phyloP scores from a whole-genome alignment of 1,140 invertebrate genomes.

The Lucilia cuprina region DNA sequence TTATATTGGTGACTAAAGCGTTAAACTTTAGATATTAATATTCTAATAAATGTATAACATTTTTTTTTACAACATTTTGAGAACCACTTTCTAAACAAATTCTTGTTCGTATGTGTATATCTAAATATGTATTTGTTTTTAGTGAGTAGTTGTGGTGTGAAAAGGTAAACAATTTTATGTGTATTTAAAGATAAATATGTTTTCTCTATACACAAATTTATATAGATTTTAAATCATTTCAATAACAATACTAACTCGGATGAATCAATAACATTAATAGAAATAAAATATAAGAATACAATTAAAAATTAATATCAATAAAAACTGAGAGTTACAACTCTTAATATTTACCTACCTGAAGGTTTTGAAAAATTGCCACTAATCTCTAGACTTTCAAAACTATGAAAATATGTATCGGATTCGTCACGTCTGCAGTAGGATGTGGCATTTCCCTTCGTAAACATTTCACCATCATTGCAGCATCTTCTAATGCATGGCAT shows the following conservation, averaged over 20 bases:
- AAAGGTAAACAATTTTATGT: background rate
- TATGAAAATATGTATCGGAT: conserved; percentile 41
- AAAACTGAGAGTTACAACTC: too few species aligned
- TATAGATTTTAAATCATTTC: background rate
- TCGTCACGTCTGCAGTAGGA: conserved; percentile 44
- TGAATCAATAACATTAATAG: too few species aligned
- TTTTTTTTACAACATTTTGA: background rate
- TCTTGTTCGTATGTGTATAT: background rate
- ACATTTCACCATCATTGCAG: conserved; percentile 57
- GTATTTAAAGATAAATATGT: background rate
- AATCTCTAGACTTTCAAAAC: conserved; percentile 44
- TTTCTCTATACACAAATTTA: background rate
- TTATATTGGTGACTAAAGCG: too few species aligned
- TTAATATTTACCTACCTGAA: conserved; percentile 38
- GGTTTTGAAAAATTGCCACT: conserved; percentile 47
- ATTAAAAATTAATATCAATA: background rate
- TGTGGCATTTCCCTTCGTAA: conserved; percentile 47
- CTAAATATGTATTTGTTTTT: background rate
- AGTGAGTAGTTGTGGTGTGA: background rate
- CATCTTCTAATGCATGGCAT: conserved; percentile 62
- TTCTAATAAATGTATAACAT: background rate
- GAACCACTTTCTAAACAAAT: background rate
- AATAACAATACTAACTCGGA: background rate
- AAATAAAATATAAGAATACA: background rate
- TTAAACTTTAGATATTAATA: too few species aligned